Evolutionary conservation across 2,797 vertebrate genomes (phyloP).

Genomic region (Clarias fuscus): DNA sequence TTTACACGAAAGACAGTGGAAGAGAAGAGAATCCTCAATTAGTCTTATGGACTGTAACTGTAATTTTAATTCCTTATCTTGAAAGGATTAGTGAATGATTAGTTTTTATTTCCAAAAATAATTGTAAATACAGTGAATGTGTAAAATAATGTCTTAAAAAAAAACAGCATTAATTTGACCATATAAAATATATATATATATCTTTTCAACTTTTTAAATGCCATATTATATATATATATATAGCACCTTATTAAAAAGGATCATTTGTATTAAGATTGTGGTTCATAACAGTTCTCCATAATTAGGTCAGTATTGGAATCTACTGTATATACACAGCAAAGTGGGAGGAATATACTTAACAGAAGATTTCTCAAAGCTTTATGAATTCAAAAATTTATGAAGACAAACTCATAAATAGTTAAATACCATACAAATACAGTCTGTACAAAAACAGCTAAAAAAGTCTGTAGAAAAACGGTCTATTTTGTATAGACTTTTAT

Average conservation of each 20-base stretch:
- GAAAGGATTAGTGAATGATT: too few relatives aligned
- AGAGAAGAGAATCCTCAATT: neutral
- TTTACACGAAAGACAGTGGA: neutral
- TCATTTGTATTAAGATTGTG: neutral
- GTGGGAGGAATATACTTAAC: neutral
- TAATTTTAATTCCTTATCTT: neutral
- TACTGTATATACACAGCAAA: neutral
- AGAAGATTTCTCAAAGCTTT: neutral
- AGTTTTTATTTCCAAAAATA: neutral
- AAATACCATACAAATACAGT: neutral
- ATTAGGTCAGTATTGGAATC: neutral
- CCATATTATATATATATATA: too few relatives aligned
- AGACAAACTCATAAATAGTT: neutral
- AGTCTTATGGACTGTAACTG: neutral
- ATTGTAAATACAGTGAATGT: neutral
- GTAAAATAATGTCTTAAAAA: neutral
- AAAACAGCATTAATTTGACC: neutral
- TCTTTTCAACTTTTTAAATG: too few relatives aligned
- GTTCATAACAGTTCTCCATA: neutral
- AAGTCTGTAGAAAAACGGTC: neutral
- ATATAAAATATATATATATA: too few relatives aligned
- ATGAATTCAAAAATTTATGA: neutral
- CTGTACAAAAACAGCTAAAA: neutral
- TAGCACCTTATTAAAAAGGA: neutral
- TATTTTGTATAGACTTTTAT: neutral